Base-by-base conservation (phyloP, 2,888 invertebrate species). In the Cataglyphis livida region DNA sequence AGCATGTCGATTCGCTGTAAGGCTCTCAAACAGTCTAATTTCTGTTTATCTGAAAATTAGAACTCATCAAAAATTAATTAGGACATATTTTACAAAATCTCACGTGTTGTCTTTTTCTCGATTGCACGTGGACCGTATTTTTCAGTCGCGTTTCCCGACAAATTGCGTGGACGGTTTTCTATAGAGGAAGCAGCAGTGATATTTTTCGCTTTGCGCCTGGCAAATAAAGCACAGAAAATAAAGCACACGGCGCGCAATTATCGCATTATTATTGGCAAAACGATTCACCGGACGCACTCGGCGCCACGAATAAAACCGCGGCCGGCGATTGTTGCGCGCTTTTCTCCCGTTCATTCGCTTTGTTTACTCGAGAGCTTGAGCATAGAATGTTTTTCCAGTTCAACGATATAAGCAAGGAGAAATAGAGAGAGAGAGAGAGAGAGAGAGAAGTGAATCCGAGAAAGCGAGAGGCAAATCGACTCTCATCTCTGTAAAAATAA, bases 191-290 rank as follows among this genome's bases (percentile, higher is more conserved):
- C 68, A n/a, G 18, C 57, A 21, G 41, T 59, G 59, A 59, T 73
- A 59, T 79, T 73, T 51, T 78, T 71, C 38, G n/a, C 54, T 38
- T 38, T 12, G 25, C 44, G 35, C 18, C 25, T 21, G 32, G 59
- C 73, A 79, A 79, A 71, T 51, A 51, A 51, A 51, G 51, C 51
- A n/a, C 35, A 35, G 73, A 79, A 79, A 59, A 79, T 71, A 79
- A 71, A 79, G 78, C 44, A 25, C 59, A 35, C 28, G 73, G 44
- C 44, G 78, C 78, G 78, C 78, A 79, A 79, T 79, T 79, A 79
- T 79, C 78, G 78, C 73, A 73, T 79, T 79, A 79, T 79, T 79
- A 79, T 79, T 79, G 73, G 73, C 59, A 59, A 73, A 79, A 73
- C 78, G 73, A 59, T 79, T 78, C 78, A 71, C 70, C 57, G 18